Conservation (phyloP, 92 coral and sea anemone species). For the Galaxea fascicularis region DNA sequence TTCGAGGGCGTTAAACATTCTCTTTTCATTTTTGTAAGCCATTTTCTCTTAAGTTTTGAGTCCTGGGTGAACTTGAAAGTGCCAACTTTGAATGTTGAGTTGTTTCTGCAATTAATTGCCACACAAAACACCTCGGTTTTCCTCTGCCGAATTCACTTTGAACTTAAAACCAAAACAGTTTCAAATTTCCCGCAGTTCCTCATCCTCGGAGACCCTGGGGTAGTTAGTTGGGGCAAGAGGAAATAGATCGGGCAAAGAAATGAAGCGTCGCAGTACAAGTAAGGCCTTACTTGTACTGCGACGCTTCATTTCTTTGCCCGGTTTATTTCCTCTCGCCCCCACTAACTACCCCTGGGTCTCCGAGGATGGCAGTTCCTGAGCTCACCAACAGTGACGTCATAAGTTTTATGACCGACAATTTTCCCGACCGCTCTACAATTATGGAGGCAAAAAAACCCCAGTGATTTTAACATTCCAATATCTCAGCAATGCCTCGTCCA, state of each 20-base stretch:
- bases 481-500: not conserved
- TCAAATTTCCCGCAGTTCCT: conserved; percentile 38
- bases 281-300: no score
- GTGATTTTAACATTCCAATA: not conserved
- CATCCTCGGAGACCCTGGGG: no score
- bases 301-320: no score
- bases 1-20: no score
- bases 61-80: conserved; percentile 23
- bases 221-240: no score
- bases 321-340: no score
- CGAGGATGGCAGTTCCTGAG: no score
- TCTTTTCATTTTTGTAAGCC: conserved; percentile 25
- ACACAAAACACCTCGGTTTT: no score
- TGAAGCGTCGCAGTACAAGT: no score
- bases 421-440: conserved; percentile 55
- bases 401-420: conserved; percentile 25
- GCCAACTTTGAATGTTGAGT: conserved; percentile 43
- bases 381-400: conserved; percentile 50
- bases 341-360: no score
- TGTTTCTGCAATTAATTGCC: no score
- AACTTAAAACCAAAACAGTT: conserved; percentile 34
- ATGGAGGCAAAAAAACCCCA: not conserved
- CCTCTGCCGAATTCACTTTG: conserved; percentile 25
- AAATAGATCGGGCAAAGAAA: no score
- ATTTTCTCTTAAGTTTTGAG: conserved; percentile 29